Percentiles rank a stretch among this genome's conserved stretches.
Conservation (phyloP, 1,140 invertebrate genomes). For the Episyrphus balteatus region DNA sequence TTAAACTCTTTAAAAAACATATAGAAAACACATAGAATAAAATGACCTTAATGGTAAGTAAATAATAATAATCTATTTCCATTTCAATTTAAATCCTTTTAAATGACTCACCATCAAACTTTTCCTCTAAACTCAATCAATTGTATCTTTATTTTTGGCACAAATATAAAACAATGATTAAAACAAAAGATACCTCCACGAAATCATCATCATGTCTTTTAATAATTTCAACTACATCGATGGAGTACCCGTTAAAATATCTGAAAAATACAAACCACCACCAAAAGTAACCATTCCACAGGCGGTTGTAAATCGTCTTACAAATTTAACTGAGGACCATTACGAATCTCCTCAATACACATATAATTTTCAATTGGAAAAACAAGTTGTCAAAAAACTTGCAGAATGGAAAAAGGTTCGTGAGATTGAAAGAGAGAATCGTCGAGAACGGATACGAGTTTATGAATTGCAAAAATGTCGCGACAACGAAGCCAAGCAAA, state of each 20-base stretch:
- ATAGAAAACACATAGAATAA: too few relatives aligned
- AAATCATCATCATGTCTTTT: too few relatives aligned
- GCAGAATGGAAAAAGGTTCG: conserved; percentile 53
- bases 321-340: conserved; percentile 37
- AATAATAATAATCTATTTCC: too few relatives aligned
- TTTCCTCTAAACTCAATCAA: too few relatives aligned
- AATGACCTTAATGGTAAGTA: too few relatives aligned
- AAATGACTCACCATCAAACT: too few relatives aligned
- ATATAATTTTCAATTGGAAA: conserved; percentile 64
- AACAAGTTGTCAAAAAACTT: conserved; percentile 55
- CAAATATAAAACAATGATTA: too few relatives aligned
- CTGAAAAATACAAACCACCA: conserved; percentile 71
- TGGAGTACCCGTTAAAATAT: conserved; percentile 75
- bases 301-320: conserved; percentile 48
- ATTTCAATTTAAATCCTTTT: too few relatives aligned
- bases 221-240: conserved; percentile 46
- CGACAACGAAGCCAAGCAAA: conserved; percentile 43
- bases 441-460: conserved; percentile 44
- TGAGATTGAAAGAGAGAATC: conserved; percentile 45
- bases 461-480: conserved; percentile 41
- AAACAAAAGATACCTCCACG: too few relatives aligned
- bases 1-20: too few relatives aligned
- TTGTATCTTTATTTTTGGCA: too few relatives aligned
- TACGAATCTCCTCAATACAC: conserved; percentile 37
- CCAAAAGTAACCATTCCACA: conserved; percentile 57